Conservation (phyloP, 1,140 invertebrate species). For the Macrobrachium nipponense region DNA sequence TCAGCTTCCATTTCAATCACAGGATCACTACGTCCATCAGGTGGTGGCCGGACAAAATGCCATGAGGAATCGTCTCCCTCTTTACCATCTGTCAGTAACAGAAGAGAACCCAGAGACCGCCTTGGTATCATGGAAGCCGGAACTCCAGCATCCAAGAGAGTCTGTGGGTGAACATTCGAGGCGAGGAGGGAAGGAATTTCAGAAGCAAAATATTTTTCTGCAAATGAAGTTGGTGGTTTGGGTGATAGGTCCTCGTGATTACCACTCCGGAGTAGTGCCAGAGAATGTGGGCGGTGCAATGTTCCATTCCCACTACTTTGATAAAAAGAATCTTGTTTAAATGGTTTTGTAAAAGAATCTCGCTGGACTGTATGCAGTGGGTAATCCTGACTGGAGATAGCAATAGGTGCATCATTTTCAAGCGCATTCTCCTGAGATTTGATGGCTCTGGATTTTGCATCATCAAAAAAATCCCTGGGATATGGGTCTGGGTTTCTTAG, state of each 20-base stretch:
- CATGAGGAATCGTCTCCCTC: slow-evolving; percentile 66
- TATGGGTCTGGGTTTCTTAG: slow-evolving; percentile 6
- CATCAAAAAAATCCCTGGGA: background rate
- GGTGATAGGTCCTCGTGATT: slow-evolving; percentile 11
- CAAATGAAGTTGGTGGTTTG: background rate
- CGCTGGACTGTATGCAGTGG: background rate
- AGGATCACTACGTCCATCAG: slow-evolving; percentile 48
- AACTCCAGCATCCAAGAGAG: slow-evolving; percentile 36
- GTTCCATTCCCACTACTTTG: slow-evolving; percentile 23
- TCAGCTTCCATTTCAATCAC: background rate
- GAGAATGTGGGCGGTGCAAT: slow-evolving; percentile 30
- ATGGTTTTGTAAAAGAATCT: slow-evolving; percentile 17
- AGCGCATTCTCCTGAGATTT: background rate
- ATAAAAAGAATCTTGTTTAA: slow-evolving; percentile 1
- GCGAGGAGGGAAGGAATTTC: slow-evolving; percentile 40
- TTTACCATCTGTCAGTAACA: slow-evolving; percentile 49
- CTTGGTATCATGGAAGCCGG: slow-evolving; percentile 45
- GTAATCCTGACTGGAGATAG: background rate
- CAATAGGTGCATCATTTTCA: background rate
- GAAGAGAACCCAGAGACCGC: slow-evolving; percentile 43
- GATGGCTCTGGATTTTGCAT: background rate
- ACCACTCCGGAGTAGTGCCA: slow-evolving; percentile 22
- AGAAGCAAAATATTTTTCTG: slow-evolving; percentile 1
- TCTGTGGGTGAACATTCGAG: slow-evolving; percentile 10
- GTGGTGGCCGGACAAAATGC: slow-evolving; percentile 62